Evolutionary conservation across 2,113 vertebrate species (phyloP).

Genomic region (Murina feae): DNA sequence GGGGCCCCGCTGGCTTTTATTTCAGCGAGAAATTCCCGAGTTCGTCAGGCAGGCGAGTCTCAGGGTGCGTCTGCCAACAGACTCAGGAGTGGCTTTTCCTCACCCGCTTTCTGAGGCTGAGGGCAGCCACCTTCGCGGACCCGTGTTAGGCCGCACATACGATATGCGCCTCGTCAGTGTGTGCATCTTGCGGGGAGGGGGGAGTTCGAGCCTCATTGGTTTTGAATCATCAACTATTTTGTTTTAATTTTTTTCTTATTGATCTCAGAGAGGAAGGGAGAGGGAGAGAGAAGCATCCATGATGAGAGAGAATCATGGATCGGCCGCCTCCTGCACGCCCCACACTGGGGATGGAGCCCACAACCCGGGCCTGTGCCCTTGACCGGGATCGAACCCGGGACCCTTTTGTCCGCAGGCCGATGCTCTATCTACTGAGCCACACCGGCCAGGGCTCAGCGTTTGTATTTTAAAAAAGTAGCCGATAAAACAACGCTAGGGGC

Average conservation of each 20-base stretch:
- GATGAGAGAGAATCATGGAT: no score
- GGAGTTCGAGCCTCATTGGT: not conserved
- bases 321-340: no score
- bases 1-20: not conserved
- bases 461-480: not conserved
- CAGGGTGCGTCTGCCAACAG: not conserved
- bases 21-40: not conserved
- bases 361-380: no score
- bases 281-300: no score
- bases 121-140: fast-evolving
- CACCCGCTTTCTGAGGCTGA: not conserved
- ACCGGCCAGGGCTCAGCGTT: not conserved
- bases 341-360: no score
- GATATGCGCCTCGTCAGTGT: not conserved
- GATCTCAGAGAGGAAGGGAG: no score
- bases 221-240: constrained; percentile 1
- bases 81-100: not conserved
- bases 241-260: not conserved
- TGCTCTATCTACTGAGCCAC: no score
- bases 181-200: fast-evolving
- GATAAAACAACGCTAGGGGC: not conserved
- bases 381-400: no score
- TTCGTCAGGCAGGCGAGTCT: not conserved
- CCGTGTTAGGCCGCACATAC: not conserved
- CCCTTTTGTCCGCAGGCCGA: no score